Evolutionary conservation across 2,113 vertebrate species (phyloP).

Genomic region (Micromys minutus): DNA sequence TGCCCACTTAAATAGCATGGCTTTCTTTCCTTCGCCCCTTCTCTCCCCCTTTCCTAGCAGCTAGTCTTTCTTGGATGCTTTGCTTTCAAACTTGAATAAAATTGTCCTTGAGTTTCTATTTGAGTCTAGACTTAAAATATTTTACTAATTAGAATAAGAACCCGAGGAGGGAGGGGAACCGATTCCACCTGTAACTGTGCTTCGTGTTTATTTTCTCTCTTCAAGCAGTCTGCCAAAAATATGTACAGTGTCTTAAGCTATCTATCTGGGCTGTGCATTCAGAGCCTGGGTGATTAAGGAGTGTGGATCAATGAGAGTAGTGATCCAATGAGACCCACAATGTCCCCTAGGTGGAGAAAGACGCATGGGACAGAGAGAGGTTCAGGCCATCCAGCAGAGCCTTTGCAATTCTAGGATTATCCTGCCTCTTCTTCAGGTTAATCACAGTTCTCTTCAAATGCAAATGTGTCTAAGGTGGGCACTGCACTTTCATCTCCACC

Average conservation of each 20-base stretch:
- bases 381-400: not conserved
- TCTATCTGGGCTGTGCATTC: not conserved
- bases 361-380: not conserved
- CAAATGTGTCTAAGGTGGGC: slow-evolving; percentile 50
- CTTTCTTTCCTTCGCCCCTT: not conserved
- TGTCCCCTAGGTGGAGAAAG: not conserved
- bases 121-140: not conserved
- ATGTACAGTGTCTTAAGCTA: not conserved
- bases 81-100: not conserved
- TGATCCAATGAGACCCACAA: not conserved
- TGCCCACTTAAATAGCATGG: not conserved
- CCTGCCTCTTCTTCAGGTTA: slow-evolving; percentile 50
- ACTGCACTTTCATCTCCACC: not conserved
- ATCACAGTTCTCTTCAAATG: slow-evolving; percentile 74
- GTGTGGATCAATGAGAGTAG: not conserved
- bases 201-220: slow-evolving; percentile 24
- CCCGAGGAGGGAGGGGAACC: too few relatives aligned
- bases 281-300: not conserved
- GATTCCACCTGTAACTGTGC: not conserved
- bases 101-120: not conserved
- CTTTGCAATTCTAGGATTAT: not conserved
- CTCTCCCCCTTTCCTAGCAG: not conserved
- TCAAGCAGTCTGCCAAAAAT: not conserved
- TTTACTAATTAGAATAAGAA: not conserved
- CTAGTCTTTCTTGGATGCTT: not conserved